Conservation (phyloP, 2,888 invertebrate species). For the Drosophila gaucha region DNA sequence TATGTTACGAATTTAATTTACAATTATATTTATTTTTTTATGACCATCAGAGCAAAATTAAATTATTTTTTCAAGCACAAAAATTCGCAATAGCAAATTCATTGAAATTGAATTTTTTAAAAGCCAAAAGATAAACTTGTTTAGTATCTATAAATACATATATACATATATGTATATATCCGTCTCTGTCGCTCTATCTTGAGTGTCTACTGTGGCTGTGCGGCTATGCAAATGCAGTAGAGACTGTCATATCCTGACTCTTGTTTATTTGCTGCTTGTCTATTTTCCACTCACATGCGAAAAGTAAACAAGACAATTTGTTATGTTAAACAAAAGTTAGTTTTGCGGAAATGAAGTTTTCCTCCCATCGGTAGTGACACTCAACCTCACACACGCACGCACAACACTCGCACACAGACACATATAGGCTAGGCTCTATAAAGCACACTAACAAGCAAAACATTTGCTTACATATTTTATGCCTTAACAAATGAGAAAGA, state of each 20-base stretch:
- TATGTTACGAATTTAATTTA: constrained; percentile 73
- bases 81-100: constrained; percentile 47
- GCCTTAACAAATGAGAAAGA: constrained; percentile 49
- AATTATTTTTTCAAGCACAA: constrained; percentile 58
- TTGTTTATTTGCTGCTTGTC: constrained; percentile 12
- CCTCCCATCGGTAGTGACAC: constrained; percentile 67
- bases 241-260: constrained; percentile 36
- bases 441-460: constrained; percentile 49
- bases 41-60: constrained; percentile 48
- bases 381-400: constrained; percentile 24
- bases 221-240: constrained; percentile 43
- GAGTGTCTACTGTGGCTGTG: not conserved
- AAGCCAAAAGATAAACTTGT: constrained; percentile 16
- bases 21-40: constrained; percentile 71
- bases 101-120: constrained; percentile 50
- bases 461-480: constrained; percentile 67
- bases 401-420: constrained; percentile 13
- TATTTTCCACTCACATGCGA: constrained; percentile 58
- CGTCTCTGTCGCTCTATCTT: not conserved
- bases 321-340: constrained; percentile 80
- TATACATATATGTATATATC: not conserved
- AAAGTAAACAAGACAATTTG: constrained; percentile 80
- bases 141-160: too few species aligned
- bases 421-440: constrained; percentile 11
- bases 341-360: constrained; percentile 80